phyloP scores from a whole-genome alignment of 1,140 invertebrate species.

The Rhizoglyphus robini region DNA sequence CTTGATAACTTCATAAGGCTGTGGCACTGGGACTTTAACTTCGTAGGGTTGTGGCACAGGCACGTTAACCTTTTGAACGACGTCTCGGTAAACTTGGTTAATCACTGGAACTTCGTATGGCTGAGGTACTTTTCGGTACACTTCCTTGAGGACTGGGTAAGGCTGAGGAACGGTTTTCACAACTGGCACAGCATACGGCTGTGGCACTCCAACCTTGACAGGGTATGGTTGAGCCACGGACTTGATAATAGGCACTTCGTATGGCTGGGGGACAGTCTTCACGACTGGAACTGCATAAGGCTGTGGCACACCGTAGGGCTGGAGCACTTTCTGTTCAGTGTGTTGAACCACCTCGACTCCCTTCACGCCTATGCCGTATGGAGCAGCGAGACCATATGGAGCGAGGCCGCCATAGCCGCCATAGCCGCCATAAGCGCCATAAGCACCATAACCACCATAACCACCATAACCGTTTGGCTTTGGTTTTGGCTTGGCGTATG shows the following conservation, averaged over 20 bases:
- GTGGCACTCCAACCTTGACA: not conserved
- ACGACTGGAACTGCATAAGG: not conserved
- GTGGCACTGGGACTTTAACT: constrained; percentile 7
- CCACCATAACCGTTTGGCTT: not conserved
- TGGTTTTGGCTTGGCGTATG: not conserved
- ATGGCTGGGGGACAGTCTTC: not conserved
- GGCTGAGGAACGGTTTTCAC: constrained; percentile 1
- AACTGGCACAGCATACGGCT: not conserved
- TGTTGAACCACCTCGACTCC: not conserved
- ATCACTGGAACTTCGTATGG: not conserved
- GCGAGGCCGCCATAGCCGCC: too few species aligned
- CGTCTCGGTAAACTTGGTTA: constrained; percentile 2
- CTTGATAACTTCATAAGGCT: constrained; percentile 3
- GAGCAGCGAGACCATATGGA: not conserved
- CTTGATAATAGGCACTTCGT: not conserved
- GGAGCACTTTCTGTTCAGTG: constrained; percentile 4
- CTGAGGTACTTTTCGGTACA: not conserved
- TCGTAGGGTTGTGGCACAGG: constrained; percentile 5
- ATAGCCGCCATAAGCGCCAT: too few species aligned
- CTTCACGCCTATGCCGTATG: not conserved
- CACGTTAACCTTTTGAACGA: constrained; percentile 4
- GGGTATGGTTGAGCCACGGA: not conserved
- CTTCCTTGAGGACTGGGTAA: not conserved
- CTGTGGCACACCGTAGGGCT: not conserved
- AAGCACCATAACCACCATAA: not conserved